Evolutionary conservation across 2,113 vertebrate species (phyloP).

Genomic region (Myotis lucifugus): DNA sequence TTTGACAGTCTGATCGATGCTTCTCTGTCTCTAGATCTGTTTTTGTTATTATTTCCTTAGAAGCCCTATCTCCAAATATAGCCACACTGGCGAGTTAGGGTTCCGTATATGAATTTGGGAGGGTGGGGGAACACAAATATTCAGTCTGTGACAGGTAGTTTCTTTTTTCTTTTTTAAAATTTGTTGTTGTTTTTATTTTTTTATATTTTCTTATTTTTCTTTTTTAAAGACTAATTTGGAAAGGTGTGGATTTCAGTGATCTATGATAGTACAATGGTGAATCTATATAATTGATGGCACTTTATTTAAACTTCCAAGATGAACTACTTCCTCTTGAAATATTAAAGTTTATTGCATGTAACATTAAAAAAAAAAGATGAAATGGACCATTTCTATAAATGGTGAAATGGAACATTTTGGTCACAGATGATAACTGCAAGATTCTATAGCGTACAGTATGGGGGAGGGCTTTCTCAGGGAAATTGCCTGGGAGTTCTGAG

Average conservation of each 20-base stretch:
- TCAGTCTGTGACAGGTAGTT: background rate
- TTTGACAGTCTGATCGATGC: no score
- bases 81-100: background rate
- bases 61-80: background rate
- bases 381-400: background rate
- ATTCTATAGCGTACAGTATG: background rate
- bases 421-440: background rate
- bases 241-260: background rate
- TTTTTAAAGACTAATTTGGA: background rate
- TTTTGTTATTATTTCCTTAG: background rate
- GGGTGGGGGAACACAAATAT: background rate
- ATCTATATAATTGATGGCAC: background rate
- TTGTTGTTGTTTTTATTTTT: no score
- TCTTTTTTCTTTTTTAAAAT: background rate
- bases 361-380: background rate
- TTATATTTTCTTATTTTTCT: background rate
- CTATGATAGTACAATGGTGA: background rate
- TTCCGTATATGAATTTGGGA: background rate
- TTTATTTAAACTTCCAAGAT: background rate
- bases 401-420: background rate
- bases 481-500: background rate
- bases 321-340: background rate
- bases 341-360: no score
- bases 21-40: no score
- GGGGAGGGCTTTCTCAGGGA: background rate